A percentile compares a stretch with the other conserved stretches of the same genome.
Conservation (phyloP, 2,888 invertebrate genomes). For the Yponomeuta plumbellus region DNA sequence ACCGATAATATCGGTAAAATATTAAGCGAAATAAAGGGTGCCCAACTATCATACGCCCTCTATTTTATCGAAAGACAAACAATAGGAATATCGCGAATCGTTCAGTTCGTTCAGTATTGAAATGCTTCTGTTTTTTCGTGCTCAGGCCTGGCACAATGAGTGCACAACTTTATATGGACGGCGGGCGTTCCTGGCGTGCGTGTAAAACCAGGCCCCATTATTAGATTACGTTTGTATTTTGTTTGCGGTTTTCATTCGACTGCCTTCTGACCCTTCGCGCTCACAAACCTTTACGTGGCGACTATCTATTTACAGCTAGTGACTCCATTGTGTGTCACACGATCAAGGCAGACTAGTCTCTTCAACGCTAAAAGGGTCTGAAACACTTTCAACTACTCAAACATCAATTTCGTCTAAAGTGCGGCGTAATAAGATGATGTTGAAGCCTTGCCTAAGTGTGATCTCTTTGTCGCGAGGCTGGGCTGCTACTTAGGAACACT, state of each 20-base stretch:
- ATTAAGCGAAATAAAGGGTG: no score
- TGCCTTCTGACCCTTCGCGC: background rate
- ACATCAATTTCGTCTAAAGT: background rate
- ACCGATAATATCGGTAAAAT: no score
- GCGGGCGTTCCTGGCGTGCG: background rate
- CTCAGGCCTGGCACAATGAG: background rate
- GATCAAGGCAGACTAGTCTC: background rate
- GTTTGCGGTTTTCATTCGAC: background rate
- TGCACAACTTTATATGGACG: background rate
- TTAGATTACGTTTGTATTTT: background rate
- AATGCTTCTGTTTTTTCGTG: background rate
- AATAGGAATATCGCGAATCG: background rate
- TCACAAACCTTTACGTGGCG: background rate
- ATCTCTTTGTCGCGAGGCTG: background rate
- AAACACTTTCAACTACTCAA: constrained; percentile 3
- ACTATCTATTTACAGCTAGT: background rate
- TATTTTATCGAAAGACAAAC: no score
- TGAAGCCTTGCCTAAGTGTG: background rate
- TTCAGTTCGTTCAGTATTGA: background rate
- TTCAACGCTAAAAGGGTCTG: background rate
- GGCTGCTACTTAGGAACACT: background rate
- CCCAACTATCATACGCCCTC: no score
- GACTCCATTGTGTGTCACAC: background rate
- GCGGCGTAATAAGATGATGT: background rate
- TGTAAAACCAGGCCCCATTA: background rate